Conservation (phyloP, 2,113 vertebrate genomes). For the Vicugna pacos region DNA sequence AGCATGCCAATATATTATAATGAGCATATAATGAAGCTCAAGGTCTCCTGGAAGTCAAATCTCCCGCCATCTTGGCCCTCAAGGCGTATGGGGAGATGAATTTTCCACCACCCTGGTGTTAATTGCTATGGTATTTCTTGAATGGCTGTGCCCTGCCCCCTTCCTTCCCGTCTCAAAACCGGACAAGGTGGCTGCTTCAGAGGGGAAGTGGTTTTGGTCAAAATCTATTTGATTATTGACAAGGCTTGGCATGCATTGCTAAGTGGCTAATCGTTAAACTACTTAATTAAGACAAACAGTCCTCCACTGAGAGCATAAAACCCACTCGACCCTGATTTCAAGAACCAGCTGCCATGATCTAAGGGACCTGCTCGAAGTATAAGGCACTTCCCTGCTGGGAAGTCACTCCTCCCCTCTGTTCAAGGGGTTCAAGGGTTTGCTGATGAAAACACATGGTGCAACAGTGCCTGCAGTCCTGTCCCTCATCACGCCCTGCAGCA, state of each 20-base stretch:
- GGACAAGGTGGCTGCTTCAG: not conserved
- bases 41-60: too few relatives aligned
- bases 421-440: not conserved
- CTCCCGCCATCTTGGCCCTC: too few relatives aligned
- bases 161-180: too few relatives aligned
- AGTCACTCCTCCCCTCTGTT: not conserved
- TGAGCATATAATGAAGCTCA: too few relatives aligned
- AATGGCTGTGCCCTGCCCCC: too few relatives aligned
- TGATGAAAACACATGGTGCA: not conserved
- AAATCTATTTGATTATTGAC: constrained; percentile 44
- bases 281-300: constrained; percentile 11
- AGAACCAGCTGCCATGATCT: not conserved
- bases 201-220: not conserved
- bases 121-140: too few relatives aligned
- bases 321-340: not conserved
- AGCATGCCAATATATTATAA: too few relatives aligned
- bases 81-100: too few relatives aligned
- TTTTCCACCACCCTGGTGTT: too few relatives aligned
- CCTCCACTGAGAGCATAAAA: not conserved
- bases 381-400: not conserved
- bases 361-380: not conserved
- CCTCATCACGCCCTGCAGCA: not conserved
- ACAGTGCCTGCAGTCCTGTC: not conserved
- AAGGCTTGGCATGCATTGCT: not conserved
- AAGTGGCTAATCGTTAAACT: not conserved